phyloP scores from a whole-genome alignment of 2,888 invertebrate genomes.

The Caenorhabditis uteleia region DNA sequence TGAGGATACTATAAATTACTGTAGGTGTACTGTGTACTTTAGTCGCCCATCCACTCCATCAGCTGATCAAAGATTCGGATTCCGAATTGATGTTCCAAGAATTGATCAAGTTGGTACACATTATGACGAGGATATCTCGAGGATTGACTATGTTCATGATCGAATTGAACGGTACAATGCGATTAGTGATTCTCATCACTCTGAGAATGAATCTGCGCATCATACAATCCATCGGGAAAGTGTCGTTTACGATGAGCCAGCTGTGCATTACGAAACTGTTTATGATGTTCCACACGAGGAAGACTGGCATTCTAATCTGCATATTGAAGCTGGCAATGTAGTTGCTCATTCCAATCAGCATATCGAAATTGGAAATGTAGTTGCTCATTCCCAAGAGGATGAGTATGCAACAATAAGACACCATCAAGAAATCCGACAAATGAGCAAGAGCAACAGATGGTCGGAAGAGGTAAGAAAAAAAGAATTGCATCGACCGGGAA shows the following conservation, averaged over 20 bases:
- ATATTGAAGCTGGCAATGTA: not conserved
- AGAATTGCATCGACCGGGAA: slow-evolving; percentile 56
- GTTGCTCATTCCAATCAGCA: slow-evolving; percentile 5
- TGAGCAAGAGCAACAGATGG: slow-evolving; percentile 51
- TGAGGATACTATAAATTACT: not conserved
- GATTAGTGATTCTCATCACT: slow-evolving; percentile 4
- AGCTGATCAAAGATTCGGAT: slow-evolving; percentile 17
- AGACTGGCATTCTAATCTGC: not conserved
- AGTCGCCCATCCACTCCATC: slow-evolving; percentile 25
- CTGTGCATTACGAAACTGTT: slow-evolving; percentile 9
- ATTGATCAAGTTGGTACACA: slow-evolving; percentile 5
- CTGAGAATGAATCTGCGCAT: not conserved
- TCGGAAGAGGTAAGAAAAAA: slow-evolving; percentile 21
- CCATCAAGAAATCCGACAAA: slow-evolving; percentile 28
- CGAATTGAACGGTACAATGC: slow-evolving; percentile 32
- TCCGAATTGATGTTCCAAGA: slow-evolving; percentile 24
- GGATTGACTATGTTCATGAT: slow-evolving; percentile 27
- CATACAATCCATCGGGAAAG: slow-evolving; percentile 14
- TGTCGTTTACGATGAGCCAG: slow-evolving; percentile 27
- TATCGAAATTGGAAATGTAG: too few species aligned
- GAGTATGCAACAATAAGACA: too few species aligned
- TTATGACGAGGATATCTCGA: slow-evolving; percentile 1
- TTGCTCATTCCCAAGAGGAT: slow-evolving; percentile 5
- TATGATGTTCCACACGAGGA: slow-evolving; percentile 25
- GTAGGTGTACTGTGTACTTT: not conserved